Evolutionary conservation across 2,888 invertebrate species (phyloP), one percentile per base, ranked within the genome.

Genomic region (Eupithecia centaureata): DNA sequence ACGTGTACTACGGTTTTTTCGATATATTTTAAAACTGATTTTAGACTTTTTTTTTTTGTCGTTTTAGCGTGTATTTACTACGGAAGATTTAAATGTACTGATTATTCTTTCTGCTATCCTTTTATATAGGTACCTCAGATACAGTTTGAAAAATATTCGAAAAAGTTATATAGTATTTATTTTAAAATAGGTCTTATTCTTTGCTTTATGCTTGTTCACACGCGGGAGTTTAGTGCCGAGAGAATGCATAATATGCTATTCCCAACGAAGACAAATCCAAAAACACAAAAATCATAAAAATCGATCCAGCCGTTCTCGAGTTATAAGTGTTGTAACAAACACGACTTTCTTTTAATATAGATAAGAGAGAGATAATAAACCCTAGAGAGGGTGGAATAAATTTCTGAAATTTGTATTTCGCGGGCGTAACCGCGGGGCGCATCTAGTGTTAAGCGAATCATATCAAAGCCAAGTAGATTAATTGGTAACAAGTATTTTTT

Each of bases 11-110:
- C n/a, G n/a, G 42, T 42, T 18, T 42, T 18, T 42, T 42, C 42
- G 42, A 18, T 15, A 18, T 18, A 4, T 47, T 47, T 57, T 18
- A 5, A 22, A 18, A 57, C 56, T 42, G 54, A 76, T 82, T 72
- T 64, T 32, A 18, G 18, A 27, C 2, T 28, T 73, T 73, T 82
- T 73, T 73, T 82, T 86, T 86, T 84, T 81, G 69, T 38, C 74
- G 75, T 82, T 83, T 85, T 84, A 22, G 72, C 82, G 78, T 82
- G 71, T 76, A 76, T 77, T 65, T 78, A 77, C 57, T 32, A 73
- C 82, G 70, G 77, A 77, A 52, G 80, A 88, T 86, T 89, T 88
- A 72, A 80, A 77, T 82, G 83, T 83, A 89, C 86, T 90, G 80
- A 78, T 67, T 68, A 65, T 57, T 8, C 15, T 1, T 1, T 33